Conservation (phyloP, 1,140 invertebrate genomes). For the Zaprionus ghesquierei region DNA sequence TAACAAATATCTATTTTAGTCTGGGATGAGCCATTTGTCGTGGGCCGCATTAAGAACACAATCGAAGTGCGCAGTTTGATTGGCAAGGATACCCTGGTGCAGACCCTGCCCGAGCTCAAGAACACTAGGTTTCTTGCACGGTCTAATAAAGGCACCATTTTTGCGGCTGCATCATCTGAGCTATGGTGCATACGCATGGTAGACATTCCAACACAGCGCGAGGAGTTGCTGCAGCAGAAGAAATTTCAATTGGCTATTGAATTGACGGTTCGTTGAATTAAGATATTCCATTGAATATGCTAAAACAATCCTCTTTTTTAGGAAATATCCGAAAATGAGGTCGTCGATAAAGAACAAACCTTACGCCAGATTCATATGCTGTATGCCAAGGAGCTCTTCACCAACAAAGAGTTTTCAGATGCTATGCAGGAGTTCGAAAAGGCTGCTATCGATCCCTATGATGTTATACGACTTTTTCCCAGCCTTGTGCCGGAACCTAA, state of each 20-base stretch:
- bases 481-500: constrained; percentile 87
- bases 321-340: constrained; percentile 92
- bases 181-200: constrained; percentile 93
- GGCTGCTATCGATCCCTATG: constrained; percentile 94
- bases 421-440: constrained; percentile 96
- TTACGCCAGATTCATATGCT: constrained; percentile 94
- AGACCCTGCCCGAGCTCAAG: constrained; percentile 88
- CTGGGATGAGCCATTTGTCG: constrained; percentile 95
- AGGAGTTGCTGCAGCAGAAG: constrained; percentile 92
- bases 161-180: constrained; percentile 92
- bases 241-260: constrained; percentile 97
- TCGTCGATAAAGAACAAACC: constrained; percentile 91
- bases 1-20: constrained; percentile 84
- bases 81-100: constrained; percentile 88
- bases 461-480: constrained; percentile 97
- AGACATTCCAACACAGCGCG: constrained; percentile 91
- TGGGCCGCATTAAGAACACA: constrained; percentile 91
- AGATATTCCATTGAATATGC: neutral
- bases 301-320: constrained; percentile 69
- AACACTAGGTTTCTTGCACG: constrained; percentile 87
- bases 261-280: constrained; percentile 89
- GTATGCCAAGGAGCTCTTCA: constrained; percentile 95
- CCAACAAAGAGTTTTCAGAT: constrained; percentile 92
- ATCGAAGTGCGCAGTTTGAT: constrained; percentile 93
- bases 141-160: constrained; percentile 90